These are phyloP conservation scores for Laticauda colubrina DNA, from an alignment of 2,113 vertebrate species.

Conservation along the genomic window DNA sequence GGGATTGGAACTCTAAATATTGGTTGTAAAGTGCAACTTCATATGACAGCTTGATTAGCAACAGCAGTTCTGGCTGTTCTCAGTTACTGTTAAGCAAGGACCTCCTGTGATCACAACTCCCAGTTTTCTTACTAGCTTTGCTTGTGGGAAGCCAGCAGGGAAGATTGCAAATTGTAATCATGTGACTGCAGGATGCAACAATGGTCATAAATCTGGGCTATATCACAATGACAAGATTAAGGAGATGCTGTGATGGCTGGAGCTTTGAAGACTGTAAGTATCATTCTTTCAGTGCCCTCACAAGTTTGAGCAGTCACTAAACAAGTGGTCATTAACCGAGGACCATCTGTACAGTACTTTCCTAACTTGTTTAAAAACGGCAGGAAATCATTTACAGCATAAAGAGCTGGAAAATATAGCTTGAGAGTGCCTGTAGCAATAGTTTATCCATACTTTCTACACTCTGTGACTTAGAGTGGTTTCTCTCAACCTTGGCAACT, in stretches of 20 bases:
- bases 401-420: neutral
- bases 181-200: neutral
- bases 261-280: neutral
- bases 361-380: neutral
- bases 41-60: neutral
- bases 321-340: neutral
- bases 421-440: neutral
- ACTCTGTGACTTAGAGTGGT: neutral
- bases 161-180: neutral
- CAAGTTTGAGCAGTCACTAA: neutral
- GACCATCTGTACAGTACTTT: neutral
- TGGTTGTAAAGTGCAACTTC: neutral
- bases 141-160: neutral
- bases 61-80: neutral
- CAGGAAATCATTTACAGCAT: neutral
- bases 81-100: neutral
- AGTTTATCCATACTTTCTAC: neutral
- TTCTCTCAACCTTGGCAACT: neutral
- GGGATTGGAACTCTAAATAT: neutral
- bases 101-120: neutral
- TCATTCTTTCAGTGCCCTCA: neutral
- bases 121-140: neutral
- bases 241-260: neutral
- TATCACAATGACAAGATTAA: neutral
- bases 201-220: neutral